phyloP scores from a whole-genome alignment of 2,113 vertebrate species.

The Choloepus hoffmanni region DNA sequence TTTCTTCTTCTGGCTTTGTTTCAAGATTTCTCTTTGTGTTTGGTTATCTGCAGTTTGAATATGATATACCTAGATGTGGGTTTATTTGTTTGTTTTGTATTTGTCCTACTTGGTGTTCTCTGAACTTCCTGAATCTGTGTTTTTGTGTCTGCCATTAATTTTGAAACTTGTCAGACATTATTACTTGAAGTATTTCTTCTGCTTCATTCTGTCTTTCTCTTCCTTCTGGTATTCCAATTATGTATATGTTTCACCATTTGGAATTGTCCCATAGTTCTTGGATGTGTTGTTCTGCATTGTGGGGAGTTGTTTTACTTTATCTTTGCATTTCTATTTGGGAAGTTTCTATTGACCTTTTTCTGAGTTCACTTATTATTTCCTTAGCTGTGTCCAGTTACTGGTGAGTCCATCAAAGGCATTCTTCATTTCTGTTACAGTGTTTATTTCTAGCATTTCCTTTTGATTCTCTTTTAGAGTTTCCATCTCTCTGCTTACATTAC shows the following conservation, averaged over 20 bases:
- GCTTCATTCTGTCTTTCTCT: not conserved
- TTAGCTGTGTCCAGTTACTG: not conserved
- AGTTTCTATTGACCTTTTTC: not conserved
- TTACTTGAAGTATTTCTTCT: constrained; percentile 41
- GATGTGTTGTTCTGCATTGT: not conserved
- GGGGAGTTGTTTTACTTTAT: too few species aligned
- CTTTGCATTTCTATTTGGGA: too few species aligned
- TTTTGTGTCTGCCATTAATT: not conserved
- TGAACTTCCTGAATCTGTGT: not conserved
- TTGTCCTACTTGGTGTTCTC: not conserved
- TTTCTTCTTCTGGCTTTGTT: not conserved
- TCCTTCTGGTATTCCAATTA: not conserved
- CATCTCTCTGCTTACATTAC: not conserved
- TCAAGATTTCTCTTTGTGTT: not conserved
- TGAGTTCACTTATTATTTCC: not conserved
- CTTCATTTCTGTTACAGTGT: not conserved
- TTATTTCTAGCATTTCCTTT: not conserved
- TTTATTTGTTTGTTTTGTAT: not conserved
- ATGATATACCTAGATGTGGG: not conserved
- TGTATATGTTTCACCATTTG: too few species aligned
- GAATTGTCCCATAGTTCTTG: not conserved
- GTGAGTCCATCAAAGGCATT: not conserved
- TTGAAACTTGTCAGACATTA: not conserved
- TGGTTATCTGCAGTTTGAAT: not conserved
- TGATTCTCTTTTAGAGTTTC: not conserved